Conservation (phyloP, 2,797 vertebrate genomes). For the Phoeniculus purpureus region DNA sequence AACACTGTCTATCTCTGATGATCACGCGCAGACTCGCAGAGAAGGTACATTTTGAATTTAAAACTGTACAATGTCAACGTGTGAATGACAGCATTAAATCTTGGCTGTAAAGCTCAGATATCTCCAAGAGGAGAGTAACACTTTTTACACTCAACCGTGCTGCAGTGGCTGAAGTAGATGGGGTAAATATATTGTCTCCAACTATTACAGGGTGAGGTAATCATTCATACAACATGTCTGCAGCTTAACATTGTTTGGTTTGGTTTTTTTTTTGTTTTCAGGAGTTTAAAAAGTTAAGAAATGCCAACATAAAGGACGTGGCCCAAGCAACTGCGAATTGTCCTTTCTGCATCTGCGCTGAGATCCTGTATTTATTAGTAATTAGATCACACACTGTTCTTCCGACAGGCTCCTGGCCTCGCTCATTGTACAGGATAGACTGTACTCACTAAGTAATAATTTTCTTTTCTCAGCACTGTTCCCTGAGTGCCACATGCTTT, state of each 20-base stretch:
- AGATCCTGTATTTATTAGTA: slow-evolving; percentile 17
- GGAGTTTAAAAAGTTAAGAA: background rate
- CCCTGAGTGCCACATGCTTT: background rate
- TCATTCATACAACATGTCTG: background rate
- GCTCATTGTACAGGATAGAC: background rate
- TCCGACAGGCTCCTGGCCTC: slow-evolving; percentile 2
- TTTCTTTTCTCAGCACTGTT: slow-evolving; percentile 31
- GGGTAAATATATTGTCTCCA: background rate
- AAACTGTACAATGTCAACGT: rapidly evolving
- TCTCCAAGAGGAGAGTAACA: background rate
- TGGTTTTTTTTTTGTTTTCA: background rate
- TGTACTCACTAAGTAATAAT: slow-evolving; percentile 6
- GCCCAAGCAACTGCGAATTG: background rate
- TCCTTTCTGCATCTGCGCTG: background rate
- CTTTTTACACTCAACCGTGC: background rate
- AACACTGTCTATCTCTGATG: background rate
- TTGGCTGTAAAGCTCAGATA: background rate
- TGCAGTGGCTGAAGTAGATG: background rate
- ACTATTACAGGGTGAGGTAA: background rate
- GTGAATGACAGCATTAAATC: background rate
- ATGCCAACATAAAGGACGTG: background rate
- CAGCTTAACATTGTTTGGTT: background rate
- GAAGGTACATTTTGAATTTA: background rate
- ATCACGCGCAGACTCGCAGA: background rate
- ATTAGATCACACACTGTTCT: slow-evolving; percentile 5